Base-by-base conservation (phyloP, 2,797 vertebrate species). In the Bovichtus variegatus region DNA sequence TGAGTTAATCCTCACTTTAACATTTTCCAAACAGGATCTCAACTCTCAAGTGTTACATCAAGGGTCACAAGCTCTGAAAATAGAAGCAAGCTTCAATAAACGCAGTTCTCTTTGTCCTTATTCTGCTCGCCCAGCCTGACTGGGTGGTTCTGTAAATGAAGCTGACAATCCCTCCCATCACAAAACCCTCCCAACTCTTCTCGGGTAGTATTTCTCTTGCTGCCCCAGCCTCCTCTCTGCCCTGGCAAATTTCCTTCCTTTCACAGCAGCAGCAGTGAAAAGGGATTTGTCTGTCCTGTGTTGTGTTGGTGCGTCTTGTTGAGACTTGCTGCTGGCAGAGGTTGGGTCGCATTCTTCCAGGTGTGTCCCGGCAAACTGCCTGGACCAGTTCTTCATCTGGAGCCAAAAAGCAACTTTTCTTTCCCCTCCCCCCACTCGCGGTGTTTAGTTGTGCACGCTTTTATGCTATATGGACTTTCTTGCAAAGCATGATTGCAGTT, bases 371-470 rank as follows among this genome's bases (percentile, higher is more conserved):
- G 29, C 50, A 58, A 27, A 87, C 90, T 78, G 90, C 74, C 87
- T 74, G 36, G 73, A 91, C 90, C 69, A 41, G 86, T 92, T 93
- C 40, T 76, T 81, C 71, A 65, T 53, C 5, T 70, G 10, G 10
- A 71, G 38, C 10, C 25, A 29, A 66, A 19, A 44, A 51, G 18
- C 18, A 55, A 55, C 18, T 19, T 55, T 57, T 74, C 47, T 68
- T 58, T 38, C 36, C 7, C 55, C 53, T 11, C 18, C 55, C 25
- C 3, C n/a, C n/a, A n/a, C n/a, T n/a, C n/a, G n/a, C n/a, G n/a
- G n/a, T n/a, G n/a, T n/a, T n/a, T n/a, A n/a, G n/a, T n/a, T n/a
- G n/a, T n/a, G n/a, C 0, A 5, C 16, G 8, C 38, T 49, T 46
- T 44, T 29, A 55, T 1, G 5, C 16, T n/a, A 18, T 1, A 51